Conservation (phyloP, 2,888 invertebrate species). For the Eupithecia centaureata region DNA sequence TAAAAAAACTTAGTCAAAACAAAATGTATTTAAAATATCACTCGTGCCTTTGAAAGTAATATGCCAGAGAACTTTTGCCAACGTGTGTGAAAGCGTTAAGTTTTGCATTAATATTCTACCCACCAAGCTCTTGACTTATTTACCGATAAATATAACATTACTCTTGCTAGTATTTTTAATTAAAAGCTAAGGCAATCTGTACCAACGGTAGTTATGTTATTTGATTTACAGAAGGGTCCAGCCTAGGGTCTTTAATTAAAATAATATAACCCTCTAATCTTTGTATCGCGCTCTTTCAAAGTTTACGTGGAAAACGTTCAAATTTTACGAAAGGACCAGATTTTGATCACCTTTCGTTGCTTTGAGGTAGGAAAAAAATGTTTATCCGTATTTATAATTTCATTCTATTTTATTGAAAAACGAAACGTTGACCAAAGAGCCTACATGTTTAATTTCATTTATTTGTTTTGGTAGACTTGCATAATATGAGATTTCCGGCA, state of each 20-base stretch:
- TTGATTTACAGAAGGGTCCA: constrained; percentile 46
- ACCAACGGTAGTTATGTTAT: constrained; percentile 44
- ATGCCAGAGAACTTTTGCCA: background rate
- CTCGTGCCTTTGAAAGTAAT: background rate
- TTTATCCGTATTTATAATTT: too few relatives aligned
- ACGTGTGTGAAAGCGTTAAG: constrained; percentile 31
- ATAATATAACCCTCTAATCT: constrained; percentile 44
- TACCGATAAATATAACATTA: constrained; percentile 12
- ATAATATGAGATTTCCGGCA: too few relatives aligned
- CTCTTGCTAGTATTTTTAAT: constrained; percentile 36
- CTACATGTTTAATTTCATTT: too few relatives aligned
- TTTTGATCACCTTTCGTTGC: background rate
- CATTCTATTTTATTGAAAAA: too few relatives aligned
- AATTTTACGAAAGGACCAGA: constrained; percentile 11
- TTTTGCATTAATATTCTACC: constrained; percentile 9
- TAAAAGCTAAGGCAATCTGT: constrained; percentile 39
- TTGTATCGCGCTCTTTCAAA: constrained; percentile 37
- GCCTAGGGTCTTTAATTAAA: constrained; percentile 46
- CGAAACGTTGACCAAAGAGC: too few relatives aligned
- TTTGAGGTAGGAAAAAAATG: background rate
- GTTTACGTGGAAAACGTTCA: constrained; percentile 26
- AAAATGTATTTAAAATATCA: background rate
- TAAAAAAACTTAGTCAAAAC: background rate
- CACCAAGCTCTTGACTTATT: constrained; percentile 11
- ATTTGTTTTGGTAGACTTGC: too few relatives aligned